A percentile compares a stretch with the other conserved stretches of the same genome.
These are phyloP conservation scores for Tachuris rubrigastra DNA, from an alignment of 2,113 vertebrate species.

Conservation along the genomic window DNA sequence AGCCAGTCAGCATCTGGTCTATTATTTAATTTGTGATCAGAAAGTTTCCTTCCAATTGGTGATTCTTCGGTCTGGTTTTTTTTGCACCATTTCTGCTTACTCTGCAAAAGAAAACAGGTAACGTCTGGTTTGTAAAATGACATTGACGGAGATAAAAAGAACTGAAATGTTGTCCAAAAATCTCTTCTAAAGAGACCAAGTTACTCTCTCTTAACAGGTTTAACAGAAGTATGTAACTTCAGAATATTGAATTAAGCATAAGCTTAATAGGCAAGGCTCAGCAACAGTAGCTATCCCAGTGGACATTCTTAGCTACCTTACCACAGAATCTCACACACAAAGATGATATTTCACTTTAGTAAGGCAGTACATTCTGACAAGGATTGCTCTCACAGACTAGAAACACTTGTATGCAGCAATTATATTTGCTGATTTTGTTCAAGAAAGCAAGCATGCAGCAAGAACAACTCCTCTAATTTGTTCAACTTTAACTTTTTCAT, in stretches of 20 bases:
- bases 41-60: slow-evolving; percentile 89
- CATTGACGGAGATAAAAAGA: not conserved
- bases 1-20: slow-evolving; percentile 94
- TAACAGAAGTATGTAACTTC: not conserved
- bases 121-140: not conserved
- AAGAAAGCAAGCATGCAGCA: not conserved
- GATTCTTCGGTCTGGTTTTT: slow-evolving; percentile 80
- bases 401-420: not conserved
- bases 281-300: not conserved
- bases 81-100: slow-evolving; percentile 79
- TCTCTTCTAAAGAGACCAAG: not conserved
- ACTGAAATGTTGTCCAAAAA: not conserved
- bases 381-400: not conserved
- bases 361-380: not conserved
- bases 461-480: not conserved
- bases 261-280: not conserved
- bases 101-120: slow-evolving; percentile 70
- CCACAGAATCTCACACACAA: not conserved
- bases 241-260: not conserved
- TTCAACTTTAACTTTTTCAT: not conserved
- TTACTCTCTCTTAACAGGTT: not conserved
- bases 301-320: not conserved
- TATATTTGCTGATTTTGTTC: not conserved
- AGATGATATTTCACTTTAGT: not conserved
- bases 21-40: slow-evolving; percentile 91